A percentile compares a stretch with the other conserved stretches of the same genome.
Conservation (phyloP, 2,113 vertebrate species). For the Gallinago jamesoni region DNA sequence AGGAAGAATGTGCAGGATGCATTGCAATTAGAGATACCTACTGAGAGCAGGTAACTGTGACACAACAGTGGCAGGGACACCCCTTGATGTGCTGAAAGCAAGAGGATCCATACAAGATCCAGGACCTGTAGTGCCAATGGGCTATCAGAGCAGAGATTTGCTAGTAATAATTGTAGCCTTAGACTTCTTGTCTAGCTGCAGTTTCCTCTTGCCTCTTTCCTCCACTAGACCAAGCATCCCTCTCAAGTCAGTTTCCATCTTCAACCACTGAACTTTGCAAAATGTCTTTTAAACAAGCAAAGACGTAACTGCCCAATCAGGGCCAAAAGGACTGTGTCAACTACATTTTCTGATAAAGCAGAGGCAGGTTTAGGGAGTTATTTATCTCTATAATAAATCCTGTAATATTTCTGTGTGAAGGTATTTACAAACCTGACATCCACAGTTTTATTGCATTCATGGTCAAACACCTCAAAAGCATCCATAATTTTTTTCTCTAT, state of each 20-base stretch:
- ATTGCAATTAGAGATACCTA: background rate
- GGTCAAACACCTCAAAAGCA: constrained; percentile 92
- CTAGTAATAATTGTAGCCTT: background rate
- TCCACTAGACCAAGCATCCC: background rate
- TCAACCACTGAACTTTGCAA: background rate
- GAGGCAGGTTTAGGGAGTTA: background rate
- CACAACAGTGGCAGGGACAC: background rate
- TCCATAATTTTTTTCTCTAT: constrained; percentile 82
- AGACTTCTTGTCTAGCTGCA: background rate
- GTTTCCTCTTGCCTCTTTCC: background rate
- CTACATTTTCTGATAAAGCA: background rate
- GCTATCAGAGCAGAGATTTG: background rate
- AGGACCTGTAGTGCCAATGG: background rate
- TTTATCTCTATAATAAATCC: background rate
- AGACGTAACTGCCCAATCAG: background rate
- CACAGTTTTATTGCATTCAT: constrained; percentile 84
- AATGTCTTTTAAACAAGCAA: background rate
- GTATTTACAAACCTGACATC: constrained; percentile 85
- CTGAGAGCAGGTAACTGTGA: background rate
- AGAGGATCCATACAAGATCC: background rate
- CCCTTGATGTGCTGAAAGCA: background rate
- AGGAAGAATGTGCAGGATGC: background rate
- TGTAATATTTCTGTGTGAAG: constrained; percentile 14
- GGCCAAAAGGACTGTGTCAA: background rate
- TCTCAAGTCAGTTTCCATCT: background rate